Evolutionary conservation across 1,140 invertebrate species (phyloP).

Genomic region (Physella acuta): DNA sequence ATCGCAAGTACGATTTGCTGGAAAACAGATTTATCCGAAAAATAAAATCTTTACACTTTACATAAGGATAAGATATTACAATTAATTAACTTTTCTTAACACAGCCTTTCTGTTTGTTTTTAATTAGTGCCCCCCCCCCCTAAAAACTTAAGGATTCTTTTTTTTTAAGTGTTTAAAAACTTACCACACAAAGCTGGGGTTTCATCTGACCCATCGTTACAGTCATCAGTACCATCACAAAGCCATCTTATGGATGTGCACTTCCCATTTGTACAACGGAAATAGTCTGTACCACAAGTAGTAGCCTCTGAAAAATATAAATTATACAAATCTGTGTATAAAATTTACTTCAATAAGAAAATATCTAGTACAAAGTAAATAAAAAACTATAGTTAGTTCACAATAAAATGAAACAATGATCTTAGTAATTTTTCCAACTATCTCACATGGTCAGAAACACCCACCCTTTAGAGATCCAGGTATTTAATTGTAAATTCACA

Average conservation of each 20-base stretch:
- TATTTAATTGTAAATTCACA: no score
- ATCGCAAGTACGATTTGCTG: background rate
- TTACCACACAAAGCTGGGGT: no score
- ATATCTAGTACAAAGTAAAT: no score
- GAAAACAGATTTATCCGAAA: background rate
- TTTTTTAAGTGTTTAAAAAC: no score
- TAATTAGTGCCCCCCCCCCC: background rate
- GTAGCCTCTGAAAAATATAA: background rate
- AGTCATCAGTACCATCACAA: constrained; percentile 16
- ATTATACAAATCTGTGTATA: background rate
- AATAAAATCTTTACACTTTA: background rate
- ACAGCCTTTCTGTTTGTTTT: background rate
- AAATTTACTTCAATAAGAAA: background rate
- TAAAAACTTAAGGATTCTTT: no score
- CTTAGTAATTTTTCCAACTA: no score
- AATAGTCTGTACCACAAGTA: background rate
- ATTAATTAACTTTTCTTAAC: background rate
- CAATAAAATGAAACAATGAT: no score
- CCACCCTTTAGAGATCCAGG: no score
- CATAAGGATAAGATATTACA: background rate
- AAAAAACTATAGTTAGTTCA: no score
- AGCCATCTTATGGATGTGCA: background rate
- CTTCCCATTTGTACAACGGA: background rate
- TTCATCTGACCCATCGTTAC: constrained; percentile 15
- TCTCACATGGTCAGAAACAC: no score